Evolutionary conservation across 2,797 vertebrate genomes (phyloP), one percentile per base, ranked within the genome.

Genomic region (Sternarchorhynchus goeldii): DNA sequence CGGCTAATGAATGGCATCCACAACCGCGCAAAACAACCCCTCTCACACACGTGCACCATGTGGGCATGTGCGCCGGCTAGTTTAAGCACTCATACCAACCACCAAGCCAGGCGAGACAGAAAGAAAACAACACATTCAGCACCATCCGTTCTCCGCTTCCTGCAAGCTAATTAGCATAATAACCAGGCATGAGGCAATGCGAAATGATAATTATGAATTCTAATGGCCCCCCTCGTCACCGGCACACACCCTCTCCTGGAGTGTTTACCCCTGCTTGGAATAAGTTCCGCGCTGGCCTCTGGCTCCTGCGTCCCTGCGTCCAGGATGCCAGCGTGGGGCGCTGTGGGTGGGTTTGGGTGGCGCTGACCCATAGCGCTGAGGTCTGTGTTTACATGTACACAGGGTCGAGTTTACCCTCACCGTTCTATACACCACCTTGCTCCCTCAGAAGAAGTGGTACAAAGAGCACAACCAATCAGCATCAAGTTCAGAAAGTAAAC

Each of bases 1-100:
- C 53, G 34, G 69, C 77, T 79, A 81, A 83, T 81, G 76, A 85
- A 83, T 60, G 66, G 72, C 59, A 77, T 79, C 73, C 76, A 72
- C 25, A 77, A 67, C 64, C 34, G 39, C 32, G 65, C 76, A 82
- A 70, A 25, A 75, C 59, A 78, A 60, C 53, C 77, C 71, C 65
- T 55, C 75, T 58, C 36, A 73, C 63, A 59, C 62, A 55, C 14
- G 17, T 29, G 53, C 60, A n/a, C 71, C 63, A 29, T 53, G 29
- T n/a, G 36, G 39, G 31, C 78, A 57, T 67, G 59, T 63, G 16
- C 6, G 18, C 18, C 18, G 68, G 20, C 20, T 32, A 63, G 62
- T 70, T 50, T 14, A 50, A 50, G 45, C 45, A 68, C 70, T 71
- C 63, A 34, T 65, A 25, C 75, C 72, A 82, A 72, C 69, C 29